A percentile compares a stretch with the other conserved stretches of the same genome.
Conservation (phyloP, 2,113 vertebrate species). For the Pitta sordida region DNA sequence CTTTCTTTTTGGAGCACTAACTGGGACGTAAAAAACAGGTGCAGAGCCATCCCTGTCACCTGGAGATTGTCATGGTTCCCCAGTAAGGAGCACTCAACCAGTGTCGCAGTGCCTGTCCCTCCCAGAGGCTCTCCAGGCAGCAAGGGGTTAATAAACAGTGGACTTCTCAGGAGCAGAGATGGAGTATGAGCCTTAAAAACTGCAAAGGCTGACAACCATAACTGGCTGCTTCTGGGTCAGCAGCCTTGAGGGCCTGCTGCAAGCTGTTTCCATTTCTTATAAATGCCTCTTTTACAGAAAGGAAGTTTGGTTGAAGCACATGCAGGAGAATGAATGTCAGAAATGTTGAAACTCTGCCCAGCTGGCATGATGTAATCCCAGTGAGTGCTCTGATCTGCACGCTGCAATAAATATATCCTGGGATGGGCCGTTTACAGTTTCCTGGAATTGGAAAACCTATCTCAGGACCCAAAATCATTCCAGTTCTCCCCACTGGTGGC, state of each 20-base stretch:
- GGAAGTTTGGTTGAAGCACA: conserved; percentile 20
- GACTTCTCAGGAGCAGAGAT: not conserved
- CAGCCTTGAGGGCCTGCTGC: not conserved
- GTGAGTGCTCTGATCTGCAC: not conserved
- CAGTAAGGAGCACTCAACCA: fast-evolving
- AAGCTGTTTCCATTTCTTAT: conserved; percentile 60
- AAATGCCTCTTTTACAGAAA: conserved; percentile 57
- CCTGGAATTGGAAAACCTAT: conserved; percentile 28
- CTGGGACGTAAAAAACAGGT: not conserved
- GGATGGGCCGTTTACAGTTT: not conserved
- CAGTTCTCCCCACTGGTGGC: not conserved
- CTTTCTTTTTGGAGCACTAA: not conserved
- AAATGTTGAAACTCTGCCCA: conserved; percentile 46
- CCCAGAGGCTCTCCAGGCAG: not conserved
- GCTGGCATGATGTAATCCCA: conserved; percentile 13
- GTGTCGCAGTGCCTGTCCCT: not conserved
- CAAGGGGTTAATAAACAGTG: not conserved
- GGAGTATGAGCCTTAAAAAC: not conserved
- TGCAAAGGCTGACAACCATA: not conserved
- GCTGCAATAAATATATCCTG: conserved; percentile 1
- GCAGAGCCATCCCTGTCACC: not conserved
- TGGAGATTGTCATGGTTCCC: not conserved
- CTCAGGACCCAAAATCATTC: not conserved
- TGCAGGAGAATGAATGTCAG: conserved; percentile 18
- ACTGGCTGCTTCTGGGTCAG: not conserved